These are phyloP conservation scores for Syrmaticus mikado DNA, from an alignment of 2,113 vertebrate species.

Conservation along the genomic window DNA sequence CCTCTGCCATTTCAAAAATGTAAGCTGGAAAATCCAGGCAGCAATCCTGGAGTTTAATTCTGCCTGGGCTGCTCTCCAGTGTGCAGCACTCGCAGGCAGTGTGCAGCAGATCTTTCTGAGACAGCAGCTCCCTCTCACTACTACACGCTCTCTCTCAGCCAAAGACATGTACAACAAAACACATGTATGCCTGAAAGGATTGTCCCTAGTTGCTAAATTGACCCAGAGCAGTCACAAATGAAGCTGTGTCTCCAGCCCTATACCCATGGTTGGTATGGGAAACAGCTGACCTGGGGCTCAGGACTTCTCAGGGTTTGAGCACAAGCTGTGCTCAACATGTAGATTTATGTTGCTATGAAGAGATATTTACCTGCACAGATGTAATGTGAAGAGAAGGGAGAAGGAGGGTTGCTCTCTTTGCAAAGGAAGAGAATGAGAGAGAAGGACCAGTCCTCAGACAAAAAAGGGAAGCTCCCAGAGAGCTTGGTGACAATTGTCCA, in stretches of 20 bases:
- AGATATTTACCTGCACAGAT: background rate
- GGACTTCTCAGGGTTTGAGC: background rate
- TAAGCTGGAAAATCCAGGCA: background rate
- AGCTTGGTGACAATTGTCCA: background rate
- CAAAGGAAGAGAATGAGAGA: background rate
- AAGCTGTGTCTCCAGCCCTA: background rate
- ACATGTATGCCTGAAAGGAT: background rate
- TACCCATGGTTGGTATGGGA: background rate
- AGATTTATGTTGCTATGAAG: background rate
- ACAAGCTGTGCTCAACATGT: background rate
- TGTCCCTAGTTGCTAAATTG: fast-evolving
- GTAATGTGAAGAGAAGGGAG: background rate
- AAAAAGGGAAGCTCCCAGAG: background rate
- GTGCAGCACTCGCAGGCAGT: background rate
- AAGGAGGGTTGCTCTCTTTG: background rate
- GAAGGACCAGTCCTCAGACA: background rate
- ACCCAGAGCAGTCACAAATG: background rate
- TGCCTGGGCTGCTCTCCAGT: constrained; percentile 63
- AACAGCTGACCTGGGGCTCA: background rate
- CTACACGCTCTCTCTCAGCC: background rate
- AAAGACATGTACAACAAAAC: background rate
- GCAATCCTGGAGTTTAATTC: constrained; percentile 61
- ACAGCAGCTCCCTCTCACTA: background rate
- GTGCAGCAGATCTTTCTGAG: background rate
- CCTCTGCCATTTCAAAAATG: background rate